Evolutionary conservation across 2,113 vertebrate species (phyloP).

Genomic region (Macquaria ambigua): DNA sequence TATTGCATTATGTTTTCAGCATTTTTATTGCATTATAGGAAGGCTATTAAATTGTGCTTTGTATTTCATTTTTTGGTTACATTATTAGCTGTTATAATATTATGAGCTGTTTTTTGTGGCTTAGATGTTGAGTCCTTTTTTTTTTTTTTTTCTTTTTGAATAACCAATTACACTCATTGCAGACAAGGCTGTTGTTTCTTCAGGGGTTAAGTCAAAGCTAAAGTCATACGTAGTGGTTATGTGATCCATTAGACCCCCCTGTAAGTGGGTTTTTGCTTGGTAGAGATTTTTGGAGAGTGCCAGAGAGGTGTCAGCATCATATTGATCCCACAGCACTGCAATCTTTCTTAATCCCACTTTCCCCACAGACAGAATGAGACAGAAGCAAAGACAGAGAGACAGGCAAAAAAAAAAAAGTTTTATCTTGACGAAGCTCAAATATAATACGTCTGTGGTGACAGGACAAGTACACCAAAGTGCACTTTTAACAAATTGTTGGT

Average conservation of each 20-base stretch:
- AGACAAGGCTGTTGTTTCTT: constrained; percentile 26
- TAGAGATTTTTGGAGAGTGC: constrained; percentile 64
- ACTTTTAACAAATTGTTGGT: constrained; percentile 1
- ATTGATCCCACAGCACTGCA: constrained; percentile 74
- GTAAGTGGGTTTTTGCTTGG: constrained; percentile 64
- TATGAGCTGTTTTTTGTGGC: neutral
- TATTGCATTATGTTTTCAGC: neutral
- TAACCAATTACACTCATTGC: constrained; percentile 12
- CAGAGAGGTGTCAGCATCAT: constrained; percentile 71
- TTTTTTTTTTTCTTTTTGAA: constrained; percentile 9
- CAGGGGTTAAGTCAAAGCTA: constrained; percentile 28
- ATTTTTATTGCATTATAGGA: neutral
- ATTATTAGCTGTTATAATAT: neutral
- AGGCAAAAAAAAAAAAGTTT: constrained; percentile 20
- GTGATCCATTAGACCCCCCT: constrained; percentile 61
- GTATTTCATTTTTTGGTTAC: constrained; percentile 5
- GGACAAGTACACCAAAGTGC: neutral
- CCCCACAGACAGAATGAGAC: constrained; percentile 40
- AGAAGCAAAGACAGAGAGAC: constrained; percentile 47
- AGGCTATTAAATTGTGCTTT: neutral
- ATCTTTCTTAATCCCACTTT: constrained; percentile 76
- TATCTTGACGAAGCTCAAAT: constrained; percentile 30
- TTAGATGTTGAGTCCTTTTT: neutral
- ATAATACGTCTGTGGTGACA: neutral
- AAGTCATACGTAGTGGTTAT: constrained; percentile 44